A percentile compares a stretch with the other conserved stretches of the same genome.
These are phyloP conservation scores for Nymphicus hollandicus DNA, from an alignment of 2,113 vertebrate genomes.

Conservation along the genomic window DNA sequence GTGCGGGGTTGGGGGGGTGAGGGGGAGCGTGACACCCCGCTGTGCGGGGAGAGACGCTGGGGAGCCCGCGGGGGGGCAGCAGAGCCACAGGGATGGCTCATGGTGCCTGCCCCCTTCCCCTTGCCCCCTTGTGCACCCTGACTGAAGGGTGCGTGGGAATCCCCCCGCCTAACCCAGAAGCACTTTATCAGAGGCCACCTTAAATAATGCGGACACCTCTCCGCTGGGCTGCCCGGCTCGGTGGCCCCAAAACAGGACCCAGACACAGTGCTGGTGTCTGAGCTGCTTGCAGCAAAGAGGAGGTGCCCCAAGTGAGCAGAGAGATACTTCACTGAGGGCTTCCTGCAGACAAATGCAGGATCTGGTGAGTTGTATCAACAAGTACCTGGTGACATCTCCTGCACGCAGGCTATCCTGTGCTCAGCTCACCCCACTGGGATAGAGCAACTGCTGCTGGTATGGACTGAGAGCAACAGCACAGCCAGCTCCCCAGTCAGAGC, in stretches of 20 bases:
- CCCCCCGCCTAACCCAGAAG: no score
- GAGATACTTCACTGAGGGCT: background rate
- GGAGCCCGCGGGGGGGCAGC: background rate
- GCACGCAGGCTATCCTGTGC: background rate
- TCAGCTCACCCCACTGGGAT: background rate
- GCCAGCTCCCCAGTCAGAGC: no score
- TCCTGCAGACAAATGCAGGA: background rate
- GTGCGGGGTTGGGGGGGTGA: background rate
- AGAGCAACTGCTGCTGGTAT: background rate
- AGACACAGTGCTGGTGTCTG: background rate
- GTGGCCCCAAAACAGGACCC: no score
- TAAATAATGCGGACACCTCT: background rate
- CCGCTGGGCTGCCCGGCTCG: background rate
- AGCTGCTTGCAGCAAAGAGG: no score
- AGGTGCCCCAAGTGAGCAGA: fast-evolving
- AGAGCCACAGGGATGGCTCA: background rate
- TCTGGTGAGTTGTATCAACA: fast-evolving
- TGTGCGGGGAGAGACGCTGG: background rate
- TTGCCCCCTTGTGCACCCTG: background rate
- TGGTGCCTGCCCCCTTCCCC: background rate
- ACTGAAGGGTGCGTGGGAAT: background rate
- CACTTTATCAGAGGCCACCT: background rate
- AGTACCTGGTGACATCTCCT: fast-evolving
- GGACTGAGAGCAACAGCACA: fast-evolving
- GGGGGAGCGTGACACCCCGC: background rate